Percentiles rank a stretch among this genome's conserved stretches.
Conservation (phyloP, 2,113 vertebrate genomes). For the Syngnathoides biaculeatus region DNA sequence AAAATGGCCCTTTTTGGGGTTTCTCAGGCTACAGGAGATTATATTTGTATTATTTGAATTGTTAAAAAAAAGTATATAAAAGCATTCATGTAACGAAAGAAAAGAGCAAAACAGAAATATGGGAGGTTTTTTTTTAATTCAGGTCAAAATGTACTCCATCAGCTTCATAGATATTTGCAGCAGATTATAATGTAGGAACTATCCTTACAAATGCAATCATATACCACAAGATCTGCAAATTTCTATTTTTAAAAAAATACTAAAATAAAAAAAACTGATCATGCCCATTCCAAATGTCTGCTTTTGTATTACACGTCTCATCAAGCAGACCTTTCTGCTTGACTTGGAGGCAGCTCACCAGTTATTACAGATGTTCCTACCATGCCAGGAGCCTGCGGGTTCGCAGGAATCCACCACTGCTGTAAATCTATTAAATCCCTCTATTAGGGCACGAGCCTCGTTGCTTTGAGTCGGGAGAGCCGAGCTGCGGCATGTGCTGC, state of each 20-base stretch:
- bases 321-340: conserved; percentile 10
- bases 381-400: conserved; percentile 51
- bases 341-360: conserved; percentile 46
- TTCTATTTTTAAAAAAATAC: not conserved
- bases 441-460: conserved; percentile 66
- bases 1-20: no score
- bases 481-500: conserved; percentile 41
- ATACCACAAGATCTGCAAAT: not conserved
- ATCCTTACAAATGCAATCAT: not conserved
- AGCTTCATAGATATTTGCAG: not conserved
- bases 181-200: not conserved
- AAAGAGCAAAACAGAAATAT: no score
- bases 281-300: not conserved
- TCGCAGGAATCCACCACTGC: conserved; percentile 51
- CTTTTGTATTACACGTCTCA: not conserved
- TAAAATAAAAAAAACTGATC: not conserved
- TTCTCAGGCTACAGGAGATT: no score
- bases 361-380: conserved; percentile 55
- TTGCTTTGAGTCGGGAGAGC: conserved; percentile 36
- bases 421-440: conserved; percentile 72
- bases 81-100: no score
- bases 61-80: no score
- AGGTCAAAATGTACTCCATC: not conserved
- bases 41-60: no score
- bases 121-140: not conserved